These are phyloP conservation scores for Hypotaenidia okinawae DNA, from an alignment of 2,797 vertebrate species.

Conservation along the genomic window DNA sequence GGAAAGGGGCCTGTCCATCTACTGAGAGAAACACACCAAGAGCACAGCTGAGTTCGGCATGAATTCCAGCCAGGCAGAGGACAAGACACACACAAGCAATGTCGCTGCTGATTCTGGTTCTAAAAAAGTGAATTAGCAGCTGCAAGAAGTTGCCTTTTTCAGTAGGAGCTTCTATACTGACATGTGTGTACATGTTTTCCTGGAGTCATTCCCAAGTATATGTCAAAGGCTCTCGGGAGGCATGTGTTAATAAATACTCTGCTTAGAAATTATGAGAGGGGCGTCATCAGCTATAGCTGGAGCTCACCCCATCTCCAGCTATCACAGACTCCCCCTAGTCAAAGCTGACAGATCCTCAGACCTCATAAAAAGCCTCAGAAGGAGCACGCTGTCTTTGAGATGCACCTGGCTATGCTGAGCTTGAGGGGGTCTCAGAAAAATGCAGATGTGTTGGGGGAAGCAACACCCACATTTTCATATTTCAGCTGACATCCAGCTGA, in stretches of 20 bases:
- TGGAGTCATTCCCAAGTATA: background rate
- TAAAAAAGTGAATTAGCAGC: background rate
- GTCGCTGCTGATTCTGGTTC: background rate
- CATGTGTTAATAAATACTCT: background rate
- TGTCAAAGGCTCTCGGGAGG: background rate
- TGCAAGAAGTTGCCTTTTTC: background rate
- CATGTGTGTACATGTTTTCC: background rate
- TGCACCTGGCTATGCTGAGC: background rate
- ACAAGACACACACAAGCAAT: background rate
- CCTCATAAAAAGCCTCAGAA: background rate
- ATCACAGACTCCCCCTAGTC: background rate
- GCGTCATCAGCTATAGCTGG: accelerated
- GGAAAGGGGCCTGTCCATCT: background rate
- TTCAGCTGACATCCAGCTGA: slow-evolving; percentile 39
- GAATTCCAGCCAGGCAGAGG: background rate
- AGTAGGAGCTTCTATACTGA: background rate
- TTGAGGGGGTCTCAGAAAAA: background rate
- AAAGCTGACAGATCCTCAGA: background rate
- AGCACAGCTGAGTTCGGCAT: background rate
- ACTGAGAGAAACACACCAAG: background rate
- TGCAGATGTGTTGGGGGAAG: background rate
- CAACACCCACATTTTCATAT: background rate
- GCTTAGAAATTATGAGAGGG: background rate
- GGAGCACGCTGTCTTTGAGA: background rate
- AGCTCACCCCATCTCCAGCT: background rate